Base-by-base conservation (phyloP, 2,113 vertebrate species). In the Melanocharis versteri region DNA sequence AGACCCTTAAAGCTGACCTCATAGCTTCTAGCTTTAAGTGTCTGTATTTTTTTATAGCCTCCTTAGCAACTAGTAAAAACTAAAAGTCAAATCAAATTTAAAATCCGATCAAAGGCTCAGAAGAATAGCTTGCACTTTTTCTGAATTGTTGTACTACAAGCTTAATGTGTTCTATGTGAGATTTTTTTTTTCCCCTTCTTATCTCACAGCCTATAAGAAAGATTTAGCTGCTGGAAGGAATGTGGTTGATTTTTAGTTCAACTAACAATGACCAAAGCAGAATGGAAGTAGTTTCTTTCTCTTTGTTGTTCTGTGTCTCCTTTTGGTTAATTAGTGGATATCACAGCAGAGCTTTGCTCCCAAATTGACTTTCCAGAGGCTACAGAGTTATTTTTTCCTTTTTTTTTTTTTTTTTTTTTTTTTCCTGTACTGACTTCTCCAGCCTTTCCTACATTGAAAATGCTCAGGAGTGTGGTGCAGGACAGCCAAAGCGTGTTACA, bases 121-220 rank as follows among this genome's bases (percentile, higher is more conserved):
- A 35, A 60, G 37, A 83, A 27, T 4, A 70, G 33, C 18, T 82
- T 69, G 28, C 4, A 6, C 21, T 79, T 75, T 35, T 82, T 70
- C 50, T 78, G 39, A 84, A 16, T 33, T 44, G 23, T 62, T 66
- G 48, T 33, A 48, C 39, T 71, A 20, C 8, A 39, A 9, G 3
- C 58, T 33, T 50, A 10, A 71, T 37, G 68, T 51, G 14, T 39
- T 54, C 12, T 77, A 6, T 33, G 18, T 61, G 20, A 11, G 7
- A 1, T 4, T 48, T 27, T 22, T 16, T 1, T 12, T 0, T 0
- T 5, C 13, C n/a, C 3, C 14, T 22, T 44, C 24, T 51, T 57
- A 37, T 57, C 42, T 90, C 39, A 53, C 45, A 73, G 18, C 15
- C 31, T 45, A 2, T 82, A 76, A n/a, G 44, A 77, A 78, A 75